Conservation (phyloP, 2,888 invertebrate species). For the Pyralis farinalis region DNA sequence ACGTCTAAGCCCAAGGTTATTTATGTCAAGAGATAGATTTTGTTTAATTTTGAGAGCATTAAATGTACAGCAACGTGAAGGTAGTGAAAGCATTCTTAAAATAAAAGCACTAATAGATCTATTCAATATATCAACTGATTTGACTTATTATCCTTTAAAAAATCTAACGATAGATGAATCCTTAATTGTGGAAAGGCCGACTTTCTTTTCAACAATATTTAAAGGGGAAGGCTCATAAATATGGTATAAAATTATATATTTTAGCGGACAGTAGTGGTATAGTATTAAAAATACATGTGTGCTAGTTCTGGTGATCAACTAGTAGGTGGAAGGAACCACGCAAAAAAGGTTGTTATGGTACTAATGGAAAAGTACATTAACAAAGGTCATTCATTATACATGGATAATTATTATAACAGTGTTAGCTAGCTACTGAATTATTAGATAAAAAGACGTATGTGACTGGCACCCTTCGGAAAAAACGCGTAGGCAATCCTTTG, state of each 20-base stretch:
- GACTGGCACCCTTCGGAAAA: conserved; percentile 22
- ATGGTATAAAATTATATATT: conserved; percentile 18
- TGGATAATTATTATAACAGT: conserved; percentile 22
- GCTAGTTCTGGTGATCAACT: conserved; percentile 15
- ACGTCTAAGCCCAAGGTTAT: no score
- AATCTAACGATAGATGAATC: conserved; percentile 23
- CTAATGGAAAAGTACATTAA: conserved; percentile 21
- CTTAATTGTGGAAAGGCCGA: conserved; percentile 24
- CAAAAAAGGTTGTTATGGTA: conserved; percentile 16
- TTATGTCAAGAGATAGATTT: conserved; percentile 20
- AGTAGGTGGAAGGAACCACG: conserved; percentile 12
- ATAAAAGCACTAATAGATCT: conserved; percentile 24
- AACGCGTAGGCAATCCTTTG: conserved; percentile 18
- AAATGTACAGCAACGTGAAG: conserved; percentile 21
- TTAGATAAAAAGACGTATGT: conserved; percentile 20
- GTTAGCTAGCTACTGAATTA: conserved; percentile 21
- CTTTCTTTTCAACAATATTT: conserved; percentile 20
- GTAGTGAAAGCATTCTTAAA: conserved; percentile 23
- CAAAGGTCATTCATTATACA: conserved; percentile 20
- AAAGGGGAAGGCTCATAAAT: conserved; percentile 21
- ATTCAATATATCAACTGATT: conserved; percentile 17
- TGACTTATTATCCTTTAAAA: conserved; percentile 21
- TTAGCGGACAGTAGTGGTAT: conserved; percentile 23
- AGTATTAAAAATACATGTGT: conserved; percentile 16
- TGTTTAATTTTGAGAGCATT: conserved; percentile 26